These are phyloP conservation scores for Xiphophorus birchmanni DNA, from an alignment of 2,797 vertebrate species.

Conservation along the genomic window DNA sequence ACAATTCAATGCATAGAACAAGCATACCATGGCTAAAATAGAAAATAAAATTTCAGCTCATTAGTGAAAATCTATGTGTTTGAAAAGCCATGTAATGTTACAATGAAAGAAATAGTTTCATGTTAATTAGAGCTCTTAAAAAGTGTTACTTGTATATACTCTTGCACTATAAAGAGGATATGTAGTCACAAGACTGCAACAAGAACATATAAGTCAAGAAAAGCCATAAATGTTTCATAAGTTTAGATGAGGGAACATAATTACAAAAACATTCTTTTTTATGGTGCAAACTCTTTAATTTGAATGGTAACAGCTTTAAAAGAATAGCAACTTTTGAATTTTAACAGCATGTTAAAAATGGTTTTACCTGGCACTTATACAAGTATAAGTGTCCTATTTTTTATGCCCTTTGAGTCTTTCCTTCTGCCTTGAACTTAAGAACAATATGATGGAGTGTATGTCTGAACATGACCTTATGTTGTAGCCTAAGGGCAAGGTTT, in stretches of 20 bases:
- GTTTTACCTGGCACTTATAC: not conserved
- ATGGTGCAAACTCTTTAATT: not conserved
- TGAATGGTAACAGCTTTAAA: not conserved
- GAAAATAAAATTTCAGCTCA: not conserved
- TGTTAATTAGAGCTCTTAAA: not conserved
- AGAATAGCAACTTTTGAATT: not conserved
- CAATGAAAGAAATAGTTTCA: not conserved
- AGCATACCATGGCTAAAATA: not conserved
- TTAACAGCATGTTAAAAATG: not conserved
- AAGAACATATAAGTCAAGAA: not conserved
- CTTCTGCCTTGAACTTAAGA: not conserved
- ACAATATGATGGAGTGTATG: constrained; percentile 5
- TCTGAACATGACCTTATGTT: not conserved
- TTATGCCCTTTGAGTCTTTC: not conserved
- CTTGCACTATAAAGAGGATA: too few species aligned
- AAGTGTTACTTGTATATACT: not conserved
- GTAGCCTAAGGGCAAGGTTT: not conserved
- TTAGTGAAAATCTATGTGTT: not conserved
- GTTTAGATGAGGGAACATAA: not conserved
- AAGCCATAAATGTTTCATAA: not conserved
- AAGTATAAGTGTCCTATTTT: not conserved
- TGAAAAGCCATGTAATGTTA: not conserved
- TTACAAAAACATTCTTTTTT: not conserved
- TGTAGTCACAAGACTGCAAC: not conserved
- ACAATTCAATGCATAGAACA: not conserved